Evolutionary conservation across 1,140 invertebrate species (phyloP).

Genomic region (Lethocerus indicus): DNA sequence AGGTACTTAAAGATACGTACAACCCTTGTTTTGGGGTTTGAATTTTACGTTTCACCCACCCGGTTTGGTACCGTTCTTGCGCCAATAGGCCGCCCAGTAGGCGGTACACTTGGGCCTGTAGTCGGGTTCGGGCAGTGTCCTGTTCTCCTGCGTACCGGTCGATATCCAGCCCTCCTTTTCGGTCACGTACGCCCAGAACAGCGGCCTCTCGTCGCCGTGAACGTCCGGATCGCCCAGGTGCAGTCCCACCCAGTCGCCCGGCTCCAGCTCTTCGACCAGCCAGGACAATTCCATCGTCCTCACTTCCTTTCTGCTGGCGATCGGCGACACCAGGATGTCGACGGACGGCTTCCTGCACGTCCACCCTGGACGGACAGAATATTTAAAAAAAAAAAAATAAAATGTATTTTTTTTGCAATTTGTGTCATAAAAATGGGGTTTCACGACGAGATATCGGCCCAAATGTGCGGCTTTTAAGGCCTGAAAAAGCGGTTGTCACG

Average conservation of each 20-base stretch:
- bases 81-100: constrained; percentile 20
- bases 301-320: not conserved
- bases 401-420: no score
- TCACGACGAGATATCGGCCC: no score
- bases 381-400: no score
- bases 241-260: constrained; percentile 2
- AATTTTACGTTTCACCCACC: not conserved
- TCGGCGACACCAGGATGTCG: not conserved
- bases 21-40: no score
- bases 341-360: not conserved
- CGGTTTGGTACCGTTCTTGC: not conserved
- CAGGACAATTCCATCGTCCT: not conserved
- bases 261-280: not conserved
- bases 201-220: no score
- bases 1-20: no score
- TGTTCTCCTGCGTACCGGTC: constrained; percentile 2
- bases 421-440: no score
- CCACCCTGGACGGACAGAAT: no score
- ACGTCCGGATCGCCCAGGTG: not conserved
- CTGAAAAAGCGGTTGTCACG: no score
- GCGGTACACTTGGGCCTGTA: not conserved
- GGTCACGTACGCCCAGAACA: not conserved
- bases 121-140: not conserved
- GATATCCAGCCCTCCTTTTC: not conserved
- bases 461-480: no score